These are phyloP conservation scores for Xenentodon cancila DNA, from an alignment of 2,797 vertebrate species.

Conservation along the genomic window DNA sequence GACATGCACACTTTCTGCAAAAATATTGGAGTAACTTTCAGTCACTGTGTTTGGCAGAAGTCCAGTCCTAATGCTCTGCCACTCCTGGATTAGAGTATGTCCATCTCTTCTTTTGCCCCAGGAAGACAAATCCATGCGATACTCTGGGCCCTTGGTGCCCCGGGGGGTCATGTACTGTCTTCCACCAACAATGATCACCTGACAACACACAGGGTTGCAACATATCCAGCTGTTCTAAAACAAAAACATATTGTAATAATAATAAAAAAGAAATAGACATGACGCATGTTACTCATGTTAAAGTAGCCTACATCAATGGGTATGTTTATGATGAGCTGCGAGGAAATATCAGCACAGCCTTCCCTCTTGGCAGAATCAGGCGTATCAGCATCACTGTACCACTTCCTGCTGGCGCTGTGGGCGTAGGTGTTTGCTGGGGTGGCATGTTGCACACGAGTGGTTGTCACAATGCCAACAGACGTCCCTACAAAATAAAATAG, in stretches of 20 bases:
- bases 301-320: constrained; percentile 74
- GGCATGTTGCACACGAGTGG: constrained; percentile 83
- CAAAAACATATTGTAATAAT: too few relatives aligned
- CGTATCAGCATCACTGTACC: constrained; percentile 83
- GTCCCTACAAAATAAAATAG: constrained; percentile 68
- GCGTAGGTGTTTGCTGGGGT: constrained; percentile 81
- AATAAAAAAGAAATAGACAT: too few relatives aligned
- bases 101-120: constrained; percentile 74
- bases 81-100: constrained; percentile 80
- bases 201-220: constrained; percentile 8
- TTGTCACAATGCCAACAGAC: constrained; percentile 84
- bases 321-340: constrained; percentile 78
- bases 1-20: not conserved
- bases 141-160: constrained; percentile 80
- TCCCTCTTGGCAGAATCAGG: constrained; percentile 61
- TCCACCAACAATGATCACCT: constrained; percentile 85
- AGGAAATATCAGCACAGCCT: constrained; percentile 80
- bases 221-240: not conserved
- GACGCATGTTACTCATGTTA: too few relatives aligned
- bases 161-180: constrained; percentile 84
- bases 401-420: constrained; percentile 82
- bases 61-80: constrained; percentile 72
- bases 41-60: not conserved
- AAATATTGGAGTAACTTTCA: not conserved
- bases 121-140: constrained; percentile 60